phyloP scores from a whole-genome alignment of 2,797 vertebrate species.

The Esox masquinongy region DNA sequence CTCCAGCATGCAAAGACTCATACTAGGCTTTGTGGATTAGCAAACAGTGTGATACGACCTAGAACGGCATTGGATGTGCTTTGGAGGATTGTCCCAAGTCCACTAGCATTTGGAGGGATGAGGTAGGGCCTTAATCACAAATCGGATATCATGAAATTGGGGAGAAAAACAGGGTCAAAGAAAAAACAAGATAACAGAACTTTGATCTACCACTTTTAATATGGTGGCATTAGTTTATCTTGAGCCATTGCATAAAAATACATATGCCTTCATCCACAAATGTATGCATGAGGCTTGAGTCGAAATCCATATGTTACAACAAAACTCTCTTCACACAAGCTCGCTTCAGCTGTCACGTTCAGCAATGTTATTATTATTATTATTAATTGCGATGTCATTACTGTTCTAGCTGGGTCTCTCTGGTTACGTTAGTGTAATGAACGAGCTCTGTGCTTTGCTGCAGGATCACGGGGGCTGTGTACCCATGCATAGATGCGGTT shows the following conservation, averaged over 20 bases:
- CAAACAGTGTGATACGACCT: too few species aligned
- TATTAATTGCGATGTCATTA: background rate
- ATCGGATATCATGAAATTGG: too few species aligned
- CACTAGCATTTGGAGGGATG: too few species aligned
- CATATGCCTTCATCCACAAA: background rate
- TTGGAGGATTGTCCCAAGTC: too few species aligned
- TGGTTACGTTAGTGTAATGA: background rate
- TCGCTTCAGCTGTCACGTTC: background rate
- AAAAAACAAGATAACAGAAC: too few species aligned
- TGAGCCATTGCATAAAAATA: background rate
- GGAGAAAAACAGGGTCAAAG: too few species aligned
- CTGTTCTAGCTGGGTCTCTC: background rate
- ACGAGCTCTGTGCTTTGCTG: background rate
- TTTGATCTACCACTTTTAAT: too few species aligned
- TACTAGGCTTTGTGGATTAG: too few species aligned
- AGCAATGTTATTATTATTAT: constrained; percentile 1
- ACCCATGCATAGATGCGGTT: background rate
- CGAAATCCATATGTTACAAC: background rate
- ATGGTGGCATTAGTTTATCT: background rate
- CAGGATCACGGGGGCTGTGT: background rate
- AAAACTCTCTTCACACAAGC: background rate
- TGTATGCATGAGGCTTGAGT: background rate
- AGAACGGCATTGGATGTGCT: too few species aligned
- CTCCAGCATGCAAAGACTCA: too few species aligned
- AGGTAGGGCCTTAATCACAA: too few species aligned